Base-by-base conservation (phyloP, 2,113 vertebrate genomes). In the Bostrychus sinensis region DNA sequence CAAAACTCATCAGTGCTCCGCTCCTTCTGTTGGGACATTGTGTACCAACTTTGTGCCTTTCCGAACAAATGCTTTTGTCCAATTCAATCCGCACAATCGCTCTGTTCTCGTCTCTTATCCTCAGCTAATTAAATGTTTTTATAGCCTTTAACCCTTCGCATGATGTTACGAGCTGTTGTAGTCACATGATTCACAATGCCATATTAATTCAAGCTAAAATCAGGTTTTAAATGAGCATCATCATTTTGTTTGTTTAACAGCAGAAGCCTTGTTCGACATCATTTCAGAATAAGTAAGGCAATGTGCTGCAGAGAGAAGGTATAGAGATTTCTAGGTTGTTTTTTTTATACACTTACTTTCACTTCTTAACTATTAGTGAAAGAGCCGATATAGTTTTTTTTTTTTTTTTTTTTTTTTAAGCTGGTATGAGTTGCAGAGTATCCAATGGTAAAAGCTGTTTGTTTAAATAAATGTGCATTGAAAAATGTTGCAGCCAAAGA, bases 11-110 rank as follows among this genome's bases (percentile, higher is more conserved):
- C 25, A 5, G 25, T 28, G 20, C 13, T 66, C 3, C 41, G 20
- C 50, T 75, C 62, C 50, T 22, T 56, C 50, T 62, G 57, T 55
- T 50, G 39, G 34, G 36, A 65, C 50, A 25, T 6, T 70, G 39
- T 42, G 53, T 55, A 55, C 53, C 53, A 55, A 36, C 42, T 28
- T 65, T 37, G 38, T 32, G 39, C 0, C 22, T 60, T 58, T 56
- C 16, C 19, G 60, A 58, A 68, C 32, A 56, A 55, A 53, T 46
- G 7, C 51, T 23, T 50, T 26, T 9, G 36, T 34, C 17, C 56
- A 41, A 16, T 77, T 62, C 30, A 54, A 45, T 2, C 25, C 16
- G 5, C 53, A 13, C 32, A n/a, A 11, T 54, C 30, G 10, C 37
- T 56, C 43, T 34, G 53, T 66, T 48, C 51, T 48, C 25, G 13